These are phyloP conservation scores for Lacerta viridis DNA, from an alignment of 2,797 vertebrate species.

Conservation along the genomic window DNA sequence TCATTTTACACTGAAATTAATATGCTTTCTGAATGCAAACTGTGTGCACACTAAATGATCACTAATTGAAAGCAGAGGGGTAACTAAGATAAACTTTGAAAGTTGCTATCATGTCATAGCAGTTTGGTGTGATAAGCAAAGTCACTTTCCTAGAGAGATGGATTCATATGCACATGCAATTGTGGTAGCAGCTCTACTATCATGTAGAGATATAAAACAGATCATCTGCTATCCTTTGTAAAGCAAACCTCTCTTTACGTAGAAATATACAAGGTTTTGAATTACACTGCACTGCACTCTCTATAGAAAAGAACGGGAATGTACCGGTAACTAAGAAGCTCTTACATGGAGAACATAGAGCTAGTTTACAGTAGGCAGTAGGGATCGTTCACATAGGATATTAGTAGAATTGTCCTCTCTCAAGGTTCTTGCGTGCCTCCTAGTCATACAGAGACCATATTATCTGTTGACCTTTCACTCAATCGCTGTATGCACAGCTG, in stretches of 20 bases:
- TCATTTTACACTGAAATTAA: conserved; percentile 42
- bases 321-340: background rate
- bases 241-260: background rate
- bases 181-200: background rate
- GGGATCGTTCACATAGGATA: background rate
- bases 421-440: background rate
- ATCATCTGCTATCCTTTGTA: background rate
- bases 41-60: conserved; percentile 36
- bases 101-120: conserved; percentile 46
- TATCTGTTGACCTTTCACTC: background rate
- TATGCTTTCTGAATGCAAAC: conserved; percentile 36
- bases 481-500: background rate
- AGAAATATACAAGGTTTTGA: conserved; percentile 10
- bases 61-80: conserved; percentile 45
- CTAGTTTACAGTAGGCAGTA: background rate
- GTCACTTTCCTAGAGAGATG: background rate
- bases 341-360: background rate
- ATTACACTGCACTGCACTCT: background rate
- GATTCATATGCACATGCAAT: background rate
- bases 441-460: background rate
- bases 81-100: conserved; percentile 45
- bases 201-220: background rate
- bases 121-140: conserved; percentile 46
- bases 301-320: background rate
- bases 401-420: background rate